Evolutionary conservation across 1,140 invertebrate species (phyloP).

Genomic region (Caenorhabditis brenneri): DNA sequence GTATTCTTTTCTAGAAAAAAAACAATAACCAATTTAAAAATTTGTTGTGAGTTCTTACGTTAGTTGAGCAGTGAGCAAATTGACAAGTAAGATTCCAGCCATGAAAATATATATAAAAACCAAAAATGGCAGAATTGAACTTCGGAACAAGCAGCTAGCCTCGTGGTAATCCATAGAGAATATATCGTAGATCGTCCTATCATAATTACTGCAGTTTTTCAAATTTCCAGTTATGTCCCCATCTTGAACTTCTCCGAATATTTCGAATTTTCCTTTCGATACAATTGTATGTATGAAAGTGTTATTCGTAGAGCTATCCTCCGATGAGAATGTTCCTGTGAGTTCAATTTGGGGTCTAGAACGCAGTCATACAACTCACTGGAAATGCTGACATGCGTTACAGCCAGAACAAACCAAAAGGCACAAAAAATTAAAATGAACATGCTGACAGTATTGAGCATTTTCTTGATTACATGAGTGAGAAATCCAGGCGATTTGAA

Average conservation of each 20-base stretch:
- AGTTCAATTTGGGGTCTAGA: not conserved
- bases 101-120: not conserved
- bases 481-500: too few relatives aligned
- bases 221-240: not conserved
- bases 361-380: not conserved
- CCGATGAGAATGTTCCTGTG: not conserved
- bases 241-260: slow-evolving; percentile 26
- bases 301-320: not conserved
- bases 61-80: not conserved
- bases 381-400: slow-evolving; percentile 11
- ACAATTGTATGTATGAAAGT: not conserved
- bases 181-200: not conserved
- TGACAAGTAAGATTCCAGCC: not conserved
- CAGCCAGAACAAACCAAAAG: not conserved
- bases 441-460: not conserved
- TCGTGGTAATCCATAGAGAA: not conserved
- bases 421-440: slow-evolving; percentile 2
- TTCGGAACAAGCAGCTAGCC: not conserved
- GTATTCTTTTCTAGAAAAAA: slow-evolving; percentile 2
- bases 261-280: slow-evolving; percentile 23
- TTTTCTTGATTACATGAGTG: too few relatives aligned
- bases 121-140: not conserved
- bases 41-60: not conserved
- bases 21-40: too few relatives aligned
- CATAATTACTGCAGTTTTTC: not conserved